Conservation (phyloP, 2,797 vertebrate genomes). For the Peromyscus attwateri region DNA sequence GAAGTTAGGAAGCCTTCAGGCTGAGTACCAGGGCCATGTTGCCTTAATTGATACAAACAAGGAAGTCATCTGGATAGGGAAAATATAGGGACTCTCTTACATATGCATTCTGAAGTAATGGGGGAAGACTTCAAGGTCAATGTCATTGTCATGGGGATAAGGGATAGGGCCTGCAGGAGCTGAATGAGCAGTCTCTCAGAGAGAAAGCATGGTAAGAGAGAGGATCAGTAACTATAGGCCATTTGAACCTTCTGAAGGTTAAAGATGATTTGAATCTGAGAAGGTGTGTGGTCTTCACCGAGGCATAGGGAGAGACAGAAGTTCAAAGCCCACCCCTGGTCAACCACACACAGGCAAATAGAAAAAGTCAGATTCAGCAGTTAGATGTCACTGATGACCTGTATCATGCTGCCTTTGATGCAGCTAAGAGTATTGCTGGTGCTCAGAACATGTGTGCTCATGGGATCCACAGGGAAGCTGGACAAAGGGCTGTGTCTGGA, state of each 20-base stretch:
- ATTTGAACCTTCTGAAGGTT: too few relatives aligned
- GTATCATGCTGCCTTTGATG: rapidly evolving
- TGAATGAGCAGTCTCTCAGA: background rate
- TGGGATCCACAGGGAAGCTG: too few relatives aligned
- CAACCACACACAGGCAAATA: background rate
- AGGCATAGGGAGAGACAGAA: background rate
- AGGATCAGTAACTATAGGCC: too few relatives aligned
- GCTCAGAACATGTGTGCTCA: background rate
- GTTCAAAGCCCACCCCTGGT: background rate
- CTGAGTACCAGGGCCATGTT: rapidly evolving
- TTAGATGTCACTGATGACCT: background rate
- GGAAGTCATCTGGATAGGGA: background rate
- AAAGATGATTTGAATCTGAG: too few relatives aligned
- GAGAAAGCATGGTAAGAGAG: too few relatives aligned
- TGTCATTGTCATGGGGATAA: rapidly evolving
- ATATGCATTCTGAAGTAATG: background rate
- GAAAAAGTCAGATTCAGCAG: background rate
- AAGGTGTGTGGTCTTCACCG: background rate
- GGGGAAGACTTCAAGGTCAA: background rate
- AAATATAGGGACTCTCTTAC: background rate
- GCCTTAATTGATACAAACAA: background rate
- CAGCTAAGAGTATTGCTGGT: background rate
- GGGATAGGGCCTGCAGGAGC: background rate
- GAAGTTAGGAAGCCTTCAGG: background rate
- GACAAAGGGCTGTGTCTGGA: background rate